These are phyloP conservation scores for Rhabdomys pumilio DNA, from an alignment of 2,797 vertebrate genomes.

Conservation along the genomic window DNA sequence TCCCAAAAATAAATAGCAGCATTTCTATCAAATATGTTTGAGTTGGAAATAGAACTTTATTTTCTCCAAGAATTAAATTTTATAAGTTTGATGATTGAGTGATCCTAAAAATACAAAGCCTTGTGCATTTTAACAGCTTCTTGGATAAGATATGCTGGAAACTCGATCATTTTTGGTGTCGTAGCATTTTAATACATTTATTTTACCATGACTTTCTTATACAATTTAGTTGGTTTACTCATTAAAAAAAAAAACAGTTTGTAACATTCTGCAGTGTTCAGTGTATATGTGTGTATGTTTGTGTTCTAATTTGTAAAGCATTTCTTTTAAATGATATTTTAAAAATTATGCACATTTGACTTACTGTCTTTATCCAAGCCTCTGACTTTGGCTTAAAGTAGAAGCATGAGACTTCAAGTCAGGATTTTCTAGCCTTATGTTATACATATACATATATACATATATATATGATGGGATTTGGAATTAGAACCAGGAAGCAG, in stretches of 20 bases:
- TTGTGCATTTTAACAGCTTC: conserved; percentile 34
- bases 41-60: conserved; percentile 60
- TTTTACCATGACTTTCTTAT: background rate
- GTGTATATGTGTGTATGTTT: background rate
- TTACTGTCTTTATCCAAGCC: background rate
- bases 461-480: conserved; percentile 3
- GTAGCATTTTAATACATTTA: background rate
- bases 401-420: conserved; percentile 10
- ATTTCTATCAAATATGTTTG: conserved; percentile 25
- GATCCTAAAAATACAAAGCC: background rate
- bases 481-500: conserved; percentile 35
- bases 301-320: background rate
- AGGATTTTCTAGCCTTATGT: background rate
- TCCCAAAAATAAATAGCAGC: background rate
- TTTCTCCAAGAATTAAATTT: background rate
- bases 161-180: background rate
- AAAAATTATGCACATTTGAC: background rate
- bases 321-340: background rate
- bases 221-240: background rate
- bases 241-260: conserved; percentile 14
- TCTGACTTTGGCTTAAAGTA: conserved; percentile 26
- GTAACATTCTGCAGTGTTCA: background rate
- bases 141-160: conserved; percentile 31
- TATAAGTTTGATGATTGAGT: conserved; percentile 38
- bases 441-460: background rate